These are phyloP conservation scores for Zoanthus gigantus DNA, from an alignment of 92 coral and sea anemone species.

Conservation along the genomic window DNA sequence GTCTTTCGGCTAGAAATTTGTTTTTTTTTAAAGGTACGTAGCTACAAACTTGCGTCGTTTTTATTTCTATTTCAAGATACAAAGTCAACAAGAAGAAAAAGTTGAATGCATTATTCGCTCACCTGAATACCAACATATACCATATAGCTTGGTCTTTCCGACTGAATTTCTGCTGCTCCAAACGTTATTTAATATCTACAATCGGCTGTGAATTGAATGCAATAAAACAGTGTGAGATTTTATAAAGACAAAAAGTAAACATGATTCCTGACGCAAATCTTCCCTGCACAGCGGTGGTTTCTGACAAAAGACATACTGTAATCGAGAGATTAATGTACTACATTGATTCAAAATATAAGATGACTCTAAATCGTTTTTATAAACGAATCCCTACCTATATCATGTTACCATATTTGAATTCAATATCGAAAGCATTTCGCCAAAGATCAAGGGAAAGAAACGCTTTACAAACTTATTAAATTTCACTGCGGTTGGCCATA, in stretches of 20 bases:
- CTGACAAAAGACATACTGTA: neutral
- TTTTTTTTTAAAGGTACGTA: too few relatives aligned
- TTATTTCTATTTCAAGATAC: too few relatives aligned
- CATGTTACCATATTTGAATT: constrained; percentile 2
- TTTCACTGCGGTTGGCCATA: neutral
- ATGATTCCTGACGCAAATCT: neutral
- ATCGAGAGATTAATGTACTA: neutral
- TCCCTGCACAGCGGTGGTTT: neutral
- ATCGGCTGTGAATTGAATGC: neutral
- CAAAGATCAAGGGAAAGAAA: neutral
- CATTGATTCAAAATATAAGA: neutral
- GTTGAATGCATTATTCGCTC: too few relatives aligned
- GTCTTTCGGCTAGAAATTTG: too few relatives aligned
- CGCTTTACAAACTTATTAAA: constrained; percentile 8
- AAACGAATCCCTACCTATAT: neutral
- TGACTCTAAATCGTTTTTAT: neutral
- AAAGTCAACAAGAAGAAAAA: too few relatives aligned
- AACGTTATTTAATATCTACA: neutral
- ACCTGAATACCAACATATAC: too few relatives aligned
- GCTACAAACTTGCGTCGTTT: too few relatives aligned
- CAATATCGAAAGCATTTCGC: neutral
- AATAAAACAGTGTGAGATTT: neutral
- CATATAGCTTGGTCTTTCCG: too few relatives aligned
- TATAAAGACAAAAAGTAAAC: neutral
- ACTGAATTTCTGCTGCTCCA: neutral